Evolutionary conservation across 2,888 invertebrate genomes (phyloP).

Genomic region (Cyclophora punctaria): DNA sequence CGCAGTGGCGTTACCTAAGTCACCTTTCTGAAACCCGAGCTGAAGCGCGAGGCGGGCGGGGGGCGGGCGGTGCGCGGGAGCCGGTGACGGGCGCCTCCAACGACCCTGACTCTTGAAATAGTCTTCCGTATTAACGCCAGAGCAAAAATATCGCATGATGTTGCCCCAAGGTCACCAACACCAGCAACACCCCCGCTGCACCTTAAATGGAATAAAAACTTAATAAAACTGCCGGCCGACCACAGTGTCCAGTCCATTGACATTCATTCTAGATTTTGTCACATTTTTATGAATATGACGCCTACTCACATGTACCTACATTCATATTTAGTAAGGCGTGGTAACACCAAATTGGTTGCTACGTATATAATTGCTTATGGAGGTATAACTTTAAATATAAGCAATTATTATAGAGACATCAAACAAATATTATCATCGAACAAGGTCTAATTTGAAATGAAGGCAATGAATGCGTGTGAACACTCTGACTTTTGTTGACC

Average conservation of each 20-base stretch:
- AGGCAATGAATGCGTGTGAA: slow-evolving; percentile 17
- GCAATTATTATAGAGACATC: no score
- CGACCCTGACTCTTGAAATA: slow-evolving; percentile 75
- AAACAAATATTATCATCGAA: slow-evolving; percentile 1
- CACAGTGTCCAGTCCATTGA: slow-evolving; percentile 10
- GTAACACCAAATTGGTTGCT: no score
- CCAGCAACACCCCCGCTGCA: slow-evolving; percentile 39
- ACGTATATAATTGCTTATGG: no score
- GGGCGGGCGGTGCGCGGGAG: slow-evolving; percentile 35
- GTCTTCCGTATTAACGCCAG: slow-evolving; percentile 72
- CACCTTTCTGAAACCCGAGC: slow-evolving; percentile 50
- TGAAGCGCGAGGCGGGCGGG: slow-evolving; percentile 32
- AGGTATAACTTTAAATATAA: no score
- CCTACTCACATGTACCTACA: no score
- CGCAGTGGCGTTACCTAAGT: slow-evolving; percentile 31
- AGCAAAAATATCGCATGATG: slow-evolving; percentile 73
- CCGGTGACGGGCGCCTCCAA: slow-evolving; percentile 52
- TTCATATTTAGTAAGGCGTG: no score
- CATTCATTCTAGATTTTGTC: slow-evolving; percentile 15
- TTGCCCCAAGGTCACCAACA: slow-evolving; percentile 48
- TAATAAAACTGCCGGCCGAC: slow-evolving; percentile 24
- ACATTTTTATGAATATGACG: slow-evolving; percentile 10
- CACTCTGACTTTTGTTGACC: slow-evolving; percentile 4
- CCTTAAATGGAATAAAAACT: slow-evolving; percentile 50
- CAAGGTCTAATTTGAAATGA: slow-evolving; percentile 21